Evolutionary conservation across 1,140 invertebrate genomes (phyloP).

Genomic region (Drosophila kepulauana): DNA sequence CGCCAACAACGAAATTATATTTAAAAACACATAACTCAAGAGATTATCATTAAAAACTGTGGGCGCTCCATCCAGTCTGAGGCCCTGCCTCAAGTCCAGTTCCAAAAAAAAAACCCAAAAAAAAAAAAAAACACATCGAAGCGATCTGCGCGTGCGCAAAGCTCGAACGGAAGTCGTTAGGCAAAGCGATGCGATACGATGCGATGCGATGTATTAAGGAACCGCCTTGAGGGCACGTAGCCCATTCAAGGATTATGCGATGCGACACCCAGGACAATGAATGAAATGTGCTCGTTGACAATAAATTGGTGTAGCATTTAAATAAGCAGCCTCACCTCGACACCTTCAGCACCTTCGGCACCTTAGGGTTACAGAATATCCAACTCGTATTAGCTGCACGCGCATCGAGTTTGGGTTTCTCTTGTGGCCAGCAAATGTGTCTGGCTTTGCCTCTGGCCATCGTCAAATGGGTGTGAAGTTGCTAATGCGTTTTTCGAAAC

Average conservation of each 20-base stretch:
- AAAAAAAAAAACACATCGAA: conserved; percentile 14
- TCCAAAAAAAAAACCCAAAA: conserved; percentile 18
- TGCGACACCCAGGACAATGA: conserved; percentile 71
- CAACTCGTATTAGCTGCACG: conserved; percentile 23
- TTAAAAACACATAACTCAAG: conserved; percentile 84
- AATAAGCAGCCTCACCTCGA: conserved; percentile 57
- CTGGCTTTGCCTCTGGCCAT: conserved; percentile 39
- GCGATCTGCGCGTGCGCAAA: conserved; percentile 74
- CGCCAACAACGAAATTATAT: conserved; percentile 84
- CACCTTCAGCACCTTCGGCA: conserved; percentile 7
- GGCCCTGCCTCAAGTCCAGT: conserved; percentile 9
- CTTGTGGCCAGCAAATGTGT: conserved; percentile 32
- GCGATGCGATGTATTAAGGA: conserved; percentile 61
- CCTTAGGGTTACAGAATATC: conserved; percentile 30
- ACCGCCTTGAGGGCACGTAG: conserved; percentile 53
- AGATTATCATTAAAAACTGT: conserved; percentile 85
- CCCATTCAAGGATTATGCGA: conserved; percentile 75
- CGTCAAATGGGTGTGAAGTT: conserved; percentile 55
- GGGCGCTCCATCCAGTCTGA: conserved; percentile 50
- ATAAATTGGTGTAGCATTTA: conserved; percentile 81
- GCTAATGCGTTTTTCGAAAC: conserved; percentile 69
- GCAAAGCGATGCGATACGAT: conserved; percentile 50
- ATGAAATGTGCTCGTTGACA: conserved; percentile 73
- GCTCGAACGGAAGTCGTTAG: conserved; percentile 81
- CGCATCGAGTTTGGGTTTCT: background rate